Percentiles rank a stretch among this genome's conserved stretches.
phyloP scores from a whole-genome alignment of 2,113 vertebrate genomes.

The Anseranas semipalmata region DNA sequence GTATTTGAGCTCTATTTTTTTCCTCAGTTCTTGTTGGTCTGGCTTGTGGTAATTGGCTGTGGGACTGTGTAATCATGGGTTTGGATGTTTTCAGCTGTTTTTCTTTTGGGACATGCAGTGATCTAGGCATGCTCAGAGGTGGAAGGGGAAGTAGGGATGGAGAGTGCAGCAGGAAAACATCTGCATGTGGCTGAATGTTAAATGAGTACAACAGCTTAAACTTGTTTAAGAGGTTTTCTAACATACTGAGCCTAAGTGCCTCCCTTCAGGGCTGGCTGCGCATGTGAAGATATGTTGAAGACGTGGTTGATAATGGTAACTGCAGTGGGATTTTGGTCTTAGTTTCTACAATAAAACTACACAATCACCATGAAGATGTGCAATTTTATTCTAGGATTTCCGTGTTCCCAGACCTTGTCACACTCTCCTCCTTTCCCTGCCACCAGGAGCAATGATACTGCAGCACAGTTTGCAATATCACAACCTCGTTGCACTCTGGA shows the following conservation, averaged over 20 bases:
- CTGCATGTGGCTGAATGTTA: not conserved
- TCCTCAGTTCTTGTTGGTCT: not conserved
- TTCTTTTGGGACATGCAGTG: not conserved
- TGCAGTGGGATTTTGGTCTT: not conserved
- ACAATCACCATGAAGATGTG: not conserved
- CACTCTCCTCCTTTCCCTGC: not conserved
- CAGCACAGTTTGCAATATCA: not conserved
- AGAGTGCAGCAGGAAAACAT: not conserved
- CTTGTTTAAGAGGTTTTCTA: conserved; percentile 26
- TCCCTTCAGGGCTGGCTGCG: conserved; percentile 11
- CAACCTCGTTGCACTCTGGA: not conserved
- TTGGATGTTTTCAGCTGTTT: not conserved
- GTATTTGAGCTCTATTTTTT: not conserved
- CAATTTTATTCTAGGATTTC: not conserved
- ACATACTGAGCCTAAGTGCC: not conserved
- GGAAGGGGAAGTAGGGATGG: not conserved
- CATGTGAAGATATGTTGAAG: not conserved
- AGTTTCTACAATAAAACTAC: not conserved
- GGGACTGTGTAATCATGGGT: not conserved
- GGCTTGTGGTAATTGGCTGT: not conserved
- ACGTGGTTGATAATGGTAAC: not conserved
- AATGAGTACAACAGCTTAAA: conserved; percentile 4
- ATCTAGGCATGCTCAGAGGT: conserved; percentile 14
- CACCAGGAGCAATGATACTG: too few species aligned
- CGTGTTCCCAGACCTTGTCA: not conserved